Base-by-base conservation (phyloP, 1,140 invertebrate genomes). In the Leptopilina boulardi region DNA sequence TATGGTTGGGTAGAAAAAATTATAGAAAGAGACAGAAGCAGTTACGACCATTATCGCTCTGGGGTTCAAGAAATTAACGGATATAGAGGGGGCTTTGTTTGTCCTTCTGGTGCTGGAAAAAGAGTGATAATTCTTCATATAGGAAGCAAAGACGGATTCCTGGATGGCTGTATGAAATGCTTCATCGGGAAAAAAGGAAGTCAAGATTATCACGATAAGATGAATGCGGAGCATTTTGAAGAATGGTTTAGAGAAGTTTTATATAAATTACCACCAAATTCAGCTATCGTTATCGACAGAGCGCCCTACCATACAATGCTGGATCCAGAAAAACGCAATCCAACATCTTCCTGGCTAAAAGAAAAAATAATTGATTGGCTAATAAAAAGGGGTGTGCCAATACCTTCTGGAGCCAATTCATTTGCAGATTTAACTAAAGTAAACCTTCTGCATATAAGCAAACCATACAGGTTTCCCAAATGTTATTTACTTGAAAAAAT, bases 241-340 rank as follows among this genome's bases (percentile, higher is more conserved):
- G 73, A 74, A 30, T 74, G 73, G 73, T 56, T 74, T 54, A 15
- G 44, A 19, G 47, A 86, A 41, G n/a, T 86, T 11, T 51, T 86
- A 41, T 81, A 77, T 15, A 83, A 84, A 74, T 56, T 87, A 10
- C 80, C 78, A 38, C 54, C 23, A 9, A 76, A 76, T 30, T 80
- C 44, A 13, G 74, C 84, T 3, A 13, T 85, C 15, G 79, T 84
- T 13, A 80, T 83, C 18, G 74, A 83, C 47, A 76, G 80, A 38
- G 73, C 73, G 15, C 73, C 51, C 6, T 74, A 74, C n/a, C 51
- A 74, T 19, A 74, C 73, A 56, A 74, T 54, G 73, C 51, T 74
- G n/a, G 51, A 74, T 56, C 19, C 23, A 11, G 10, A 44, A 44
- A 44, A 44, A 15, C 42, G 42, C 2, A 44, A 44, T 44, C 42